A percentile compares a stretch with the other conserved stretches of the same genome.
Evolutionary conservation across 2,797 vertebrate species (phyloP).

Genomic region (Chaunax sp.): DNA sequence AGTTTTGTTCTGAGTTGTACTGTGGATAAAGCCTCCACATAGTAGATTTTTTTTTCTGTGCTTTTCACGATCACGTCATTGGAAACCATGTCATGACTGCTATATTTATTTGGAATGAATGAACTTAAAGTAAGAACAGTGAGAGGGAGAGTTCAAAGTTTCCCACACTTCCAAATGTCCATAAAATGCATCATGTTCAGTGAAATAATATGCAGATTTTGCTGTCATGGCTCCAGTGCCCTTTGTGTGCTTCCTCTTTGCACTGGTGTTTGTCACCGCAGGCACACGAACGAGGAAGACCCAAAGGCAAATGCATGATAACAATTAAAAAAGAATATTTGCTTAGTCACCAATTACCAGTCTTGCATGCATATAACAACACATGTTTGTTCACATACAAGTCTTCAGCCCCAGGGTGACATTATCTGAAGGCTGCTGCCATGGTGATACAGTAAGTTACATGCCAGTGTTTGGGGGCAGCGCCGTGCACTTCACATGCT

Average conservation of each 20-base stretch:
- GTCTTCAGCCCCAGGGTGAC: slow-evolving; percentile 33
- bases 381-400: too few relatives aligned
- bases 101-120: neutral
- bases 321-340: neutral
- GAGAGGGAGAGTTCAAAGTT: slow-evolving; percentile 1
- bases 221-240: neutral
- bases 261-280: slow-evolving; percentile 21
- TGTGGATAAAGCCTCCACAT: neutral
- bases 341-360: neutral
- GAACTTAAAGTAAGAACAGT: neutral
- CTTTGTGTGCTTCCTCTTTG: slow-evolving; percentile 73
- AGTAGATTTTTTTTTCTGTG: neutral
- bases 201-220: slow-evolving; percentile 20
- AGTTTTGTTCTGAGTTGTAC: slow-evolving; percentile 57
- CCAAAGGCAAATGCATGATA: slow-evolving; percentile 7
- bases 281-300: slow-evolving; percentile 43
- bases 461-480: slow-evolving; percentile 41
- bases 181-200: slow-evolving; percentile 9
- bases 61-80: neutral
- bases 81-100: neutral
- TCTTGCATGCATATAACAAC: neutral
- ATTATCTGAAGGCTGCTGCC: slow-evolving; percentile 48
- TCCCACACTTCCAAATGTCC: slow-evolving; percentile 1
- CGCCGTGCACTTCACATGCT: slow-evolving; percentile 45
- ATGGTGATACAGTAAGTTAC: slow-evolving; percentile 54